Evolutionary conservation across 2,797 vertebrate genomes (phyloP).

Genomic region (Argentina silus): DNA sequence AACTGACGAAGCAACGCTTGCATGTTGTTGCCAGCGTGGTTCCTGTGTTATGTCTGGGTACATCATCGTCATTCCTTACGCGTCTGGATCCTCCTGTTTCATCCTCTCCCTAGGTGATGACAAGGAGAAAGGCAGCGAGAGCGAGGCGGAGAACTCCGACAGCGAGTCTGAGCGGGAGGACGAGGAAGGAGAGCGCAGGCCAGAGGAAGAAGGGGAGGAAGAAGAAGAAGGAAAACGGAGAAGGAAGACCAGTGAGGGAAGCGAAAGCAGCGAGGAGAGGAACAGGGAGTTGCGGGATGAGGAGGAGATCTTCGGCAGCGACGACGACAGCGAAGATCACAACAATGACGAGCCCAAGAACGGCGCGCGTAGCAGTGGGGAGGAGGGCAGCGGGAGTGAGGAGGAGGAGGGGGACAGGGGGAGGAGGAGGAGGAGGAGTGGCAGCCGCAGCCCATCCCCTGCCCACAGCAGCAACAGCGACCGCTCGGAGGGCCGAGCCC

Average conservation of each 20-base stretch:
- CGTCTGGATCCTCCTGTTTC: not conserved
- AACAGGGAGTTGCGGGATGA: constrained; percentile 85
- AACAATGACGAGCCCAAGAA: constrained; percentile 70
- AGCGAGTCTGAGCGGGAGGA: constrained; percentile 80
- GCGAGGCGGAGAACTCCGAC: constrained; percentile 83
- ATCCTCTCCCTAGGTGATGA: constrained; percentile 79
- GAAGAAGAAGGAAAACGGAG: constrained; percentile 66
- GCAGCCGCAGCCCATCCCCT: constrained; percentile 81
- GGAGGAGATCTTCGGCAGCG: constrained; percentile 91
- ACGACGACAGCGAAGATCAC: constrained; percentile 84
- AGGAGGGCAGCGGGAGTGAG: constrained; percentile 46
- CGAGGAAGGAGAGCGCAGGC: constrained; percentile 75
- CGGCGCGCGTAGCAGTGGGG: constrained; percentile 72
- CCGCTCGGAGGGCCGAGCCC: constrained; percentile 81
- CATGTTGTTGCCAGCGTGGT: too few species aligned
- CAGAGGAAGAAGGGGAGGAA: constrained; percentile 62
- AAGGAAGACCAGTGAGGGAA: constrained; percentile 69
- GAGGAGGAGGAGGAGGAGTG: constrained; percentile 70
- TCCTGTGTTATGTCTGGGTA: not conserved
- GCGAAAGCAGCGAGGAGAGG: constrained; percentile 81
- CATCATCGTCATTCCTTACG: not conserved
- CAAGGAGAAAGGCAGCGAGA: constrained; percentile 87
- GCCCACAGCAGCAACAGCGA: constrained; percentile 84
- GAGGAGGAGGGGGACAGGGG: constrained; percentile 55
- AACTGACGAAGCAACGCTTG: too few species aligned